Evolutionary conservation across 2,888 invertebrate species (phyloP).

Genomic region (Phengaris arion): DNA sequence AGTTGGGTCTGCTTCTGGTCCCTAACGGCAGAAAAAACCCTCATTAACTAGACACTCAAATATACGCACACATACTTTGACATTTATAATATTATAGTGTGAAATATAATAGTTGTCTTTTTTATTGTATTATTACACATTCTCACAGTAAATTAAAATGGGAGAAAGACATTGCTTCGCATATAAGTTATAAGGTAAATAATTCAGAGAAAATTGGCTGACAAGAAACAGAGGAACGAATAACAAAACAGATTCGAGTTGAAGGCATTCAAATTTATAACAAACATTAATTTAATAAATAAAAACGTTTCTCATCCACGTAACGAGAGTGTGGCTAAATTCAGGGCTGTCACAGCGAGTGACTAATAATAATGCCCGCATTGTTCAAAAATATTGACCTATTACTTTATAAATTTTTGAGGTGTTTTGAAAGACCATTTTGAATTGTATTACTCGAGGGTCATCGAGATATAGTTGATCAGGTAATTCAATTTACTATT

Average conservation of each 20-base stretch:
- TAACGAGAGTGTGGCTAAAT: constrained; percentile 22
- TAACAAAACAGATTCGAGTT: constrained; percentile 6
- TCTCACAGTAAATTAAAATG: background rate
- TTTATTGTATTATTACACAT: background rate
- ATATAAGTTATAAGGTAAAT: background rate
- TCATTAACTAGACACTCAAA: too few species aligned
- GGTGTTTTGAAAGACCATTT: too few species aligned
- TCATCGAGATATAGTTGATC: too few species aligned
- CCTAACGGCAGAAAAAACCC: too few species aligned
- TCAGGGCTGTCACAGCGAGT: constrained; percentile 1
- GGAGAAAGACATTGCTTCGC: background rate
- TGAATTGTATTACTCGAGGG: too few species aligned
- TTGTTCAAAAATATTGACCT: too few species aligned
- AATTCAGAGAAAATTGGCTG: background rate
- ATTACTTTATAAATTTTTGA: background rate
- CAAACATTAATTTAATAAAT: constrained; percentile 32
- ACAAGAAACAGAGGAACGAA: background rate
- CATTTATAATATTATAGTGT: too few species aligned
- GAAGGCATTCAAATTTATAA: constrained; percentile 27
- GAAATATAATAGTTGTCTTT: too few species aligned
- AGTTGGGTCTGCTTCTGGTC: too few species aligned
- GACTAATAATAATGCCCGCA: too few species aligned
- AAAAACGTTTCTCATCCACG: constrained; percentile 29
- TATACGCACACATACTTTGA: too few species aligned
- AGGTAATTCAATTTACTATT: too few species aligned